phyloP scores from a whole-genome alignment of 2,888 invertebrate species.

The Fragum fragum region DNA sequence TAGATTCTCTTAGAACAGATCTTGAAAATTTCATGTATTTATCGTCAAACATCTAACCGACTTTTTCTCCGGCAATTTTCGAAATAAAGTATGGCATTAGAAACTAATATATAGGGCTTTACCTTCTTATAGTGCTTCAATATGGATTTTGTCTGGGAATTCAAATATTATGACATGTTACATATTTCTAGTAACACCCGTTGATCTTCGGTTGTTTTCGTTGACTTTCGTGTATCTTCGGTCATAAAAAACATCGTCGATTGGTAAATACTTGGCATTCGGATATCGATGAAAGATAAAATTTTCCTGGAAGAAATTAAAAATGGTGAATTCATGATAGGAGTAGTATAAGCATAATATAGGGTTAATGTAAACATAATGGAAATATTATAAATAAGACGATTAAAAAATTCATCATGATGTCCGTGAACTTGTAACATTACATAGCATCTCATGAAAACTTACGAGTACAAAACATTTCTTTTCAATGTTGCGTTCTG shows the following conservation, averaged over 20 bases:
- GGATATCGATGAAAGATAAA: not conserved
- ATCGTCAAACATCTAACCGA: no score
- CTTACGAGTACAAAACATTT: no score
- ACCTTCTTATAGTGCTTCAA: not conserved
- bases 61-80: no score
- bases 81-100: no score
- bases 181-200: slow-evolving; percentile 7
- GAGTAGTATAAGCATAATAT: not conserved
- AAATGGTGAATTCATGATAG: not conserved
- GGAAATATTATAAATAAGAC: not conserved
- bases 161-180: slow-evolving; percentile 26
- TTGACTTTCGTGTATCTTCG: not conserved
- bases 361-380: not conserved
- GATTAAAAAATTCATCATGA: not conserved
- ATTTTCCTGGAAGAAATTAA: not conserved
- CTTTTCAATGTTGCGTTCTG: no score
- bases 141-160: slow-evolving; percentile 19
- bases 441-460: no score
- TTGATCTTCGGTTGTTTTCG: slow-evolving; percentile 7
- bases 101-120: no score
- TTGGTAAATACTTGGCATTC: not conserved
- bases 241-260: not conserved
- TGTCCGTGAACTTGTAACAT: no score
- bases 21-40: no score
- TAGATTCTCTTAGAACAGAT: no score